phyloP scores from a whole-genome alignment of 30 jellyfish, hydroid and myxozoan genomes.

The Pelagia noctiluca region DNA sequence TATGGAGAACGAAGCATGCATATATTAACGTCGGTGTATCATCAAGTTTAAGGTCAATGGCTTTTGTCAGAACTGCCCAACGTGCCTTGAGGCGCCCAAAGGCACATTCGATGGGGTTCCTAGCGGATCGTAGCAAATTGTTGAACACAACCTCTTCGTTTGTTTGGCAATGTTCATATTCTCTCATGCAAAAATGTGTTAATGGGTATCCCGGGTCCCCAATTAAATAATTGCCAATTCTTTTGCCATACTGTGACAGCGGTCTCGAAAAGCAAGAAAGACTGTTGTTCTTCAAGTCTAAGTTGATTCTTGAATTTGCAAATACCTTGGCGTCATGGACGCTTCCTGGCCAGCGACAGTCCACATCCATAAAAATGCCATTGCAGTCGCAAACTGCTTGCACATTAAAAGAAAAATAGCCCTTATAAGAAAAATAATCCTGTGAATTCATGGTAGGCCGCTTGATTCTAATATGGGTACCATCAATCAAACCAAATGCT shows the following conservation, averaged over 20 bases:
- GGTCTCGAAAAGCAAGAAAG: background rate
- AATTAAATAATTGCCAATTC: background rate
- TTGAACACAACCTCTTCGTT: conserved; percentile 18
- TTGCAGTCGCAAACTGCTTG: too few relatives aligned
- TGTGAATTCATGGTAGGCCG: too few relatives aligned
- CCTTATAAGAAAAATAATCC: too few relatives aligned
- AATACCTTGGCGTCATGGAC: too few relatives aligned
- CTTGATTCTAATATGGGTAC: too few relatives aligned
- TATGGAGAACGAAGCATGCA: conserved; percentile 38
- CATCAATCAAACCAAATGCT: too few relatives aligned
- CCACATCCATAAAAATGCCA: too few relatives aligned
- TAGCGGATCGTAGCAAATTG: conserved; percentile 8
- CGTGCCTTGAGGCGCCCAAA: conserved; percentile 44
- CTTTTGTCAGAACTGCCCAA: conserved; percentile 10
- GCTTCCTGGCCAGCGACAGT: too few relatives aligned
- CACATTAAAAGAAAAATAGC: too few relatives aligned
- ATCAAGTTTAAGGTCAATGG: conserved; percentile 15
- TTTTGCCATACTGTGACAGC: conserved; percentile 28
- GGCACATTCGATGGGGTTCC: conserved; percentile 46
- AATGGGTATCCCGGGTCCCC: conserved; percentile 48
- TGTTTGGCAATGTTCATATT: background rate
- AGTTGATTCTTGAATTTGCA: too few relatives aligned
- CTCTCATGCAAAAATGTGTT: conserved; percentile 19
- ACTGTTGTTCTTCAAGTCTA: conserved; percentile 4
- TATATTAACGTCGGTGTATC: background rate